Evolutionary conservation across 2,888 invertebrate species (phyloP), one percentile per base, ranked within the genome.

Genomic region (Bembecia ichneumoniformis): DNA sequence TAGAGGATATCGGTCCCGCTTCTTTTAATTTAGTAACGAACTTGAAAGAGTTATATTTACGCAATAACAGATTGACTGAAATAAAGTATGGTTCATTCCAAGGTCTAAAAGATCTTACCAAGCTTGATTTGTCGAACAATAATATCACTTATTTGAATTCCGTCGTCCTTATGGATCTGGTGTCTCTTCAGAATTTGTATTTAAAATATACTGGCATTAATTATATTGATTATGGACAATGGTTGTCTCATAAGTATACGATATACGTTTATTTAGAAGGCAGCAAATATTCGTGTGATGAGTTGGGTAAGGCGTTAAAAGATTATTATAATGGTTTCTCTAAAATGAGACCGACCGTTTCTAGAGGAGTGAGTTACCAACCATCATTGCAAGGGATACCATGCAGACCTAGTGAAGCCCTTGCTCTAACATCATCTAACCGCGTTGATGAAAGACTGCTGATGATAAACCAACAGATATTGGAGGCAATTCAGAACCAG

Each of bases 401-500:
- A 0, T 87, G 86, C 52, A 3, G 15, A 49, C 4, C 15, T 16
- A 48, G 46, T 2, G 52, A 58, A 5, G 55, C 59, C 2, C 52
- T 65, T 54, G 59, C 62, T 0, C 28, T 28, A 2, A 28, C 28
- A 28, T 28, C 28, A 7, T 28, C 28, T 28, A 28, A 28, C 3
- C 28, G 28, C 4, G 9, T 28, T 28, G 82, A 84, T 52, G 82
- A 84, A 28, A 69, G 82, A 5, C 65, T 87, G 7, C 55, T 87
- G 9, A 58, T 74, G 1, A 72, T 68, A 0, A 76, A 56, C 48
- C 77, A 82, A 52, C 82, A 81, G 54, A 83, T 87, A 47, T 52
- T 86, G 13, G 77, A 77, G 53, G 82, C 77, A 10, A 65, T 87
- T 0, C 64, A 57, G 13, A 74, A 83, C n/a, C 84, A 86, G 51